Conservation (phyloP, 2,888 invertebrate genomes). For the Rhagophthalmus giganteus region DNA sequence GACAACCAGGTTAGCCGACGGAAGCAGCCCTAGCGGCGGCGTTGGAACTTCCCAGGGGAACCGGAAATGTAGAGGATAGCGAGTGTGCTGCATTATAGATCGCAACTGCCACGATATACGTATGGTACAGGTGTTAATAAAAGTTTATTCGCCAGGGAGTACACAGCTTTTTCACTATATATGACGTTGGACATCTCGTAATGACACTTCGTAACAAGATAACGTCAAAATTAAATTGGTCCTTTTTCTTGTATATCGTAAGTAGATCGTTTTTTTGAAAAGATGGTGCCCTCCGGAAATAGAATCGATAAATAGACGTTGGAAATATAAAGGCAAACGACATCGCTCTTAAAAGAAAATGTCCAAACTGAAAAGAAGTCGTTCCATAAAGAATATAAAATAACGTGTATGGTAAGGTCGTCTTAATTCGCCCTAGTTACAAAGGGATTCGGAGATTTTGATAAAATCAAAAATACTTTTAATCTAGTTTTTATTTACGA, state of each 20-base stretch:
- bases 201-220: slow-evolving; percentile 5
- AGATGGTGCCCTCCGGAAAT: no score
- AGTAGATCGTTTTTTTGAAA: background rate
- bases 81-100: slow-evolving; percentile 33
- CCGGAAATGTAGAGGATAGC: slow-evolving; percentile 23
- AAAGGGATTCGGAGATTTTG: no score
- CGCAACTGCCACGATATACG: slow-evolving; percentile 18
- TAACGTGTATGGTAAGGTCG: no score
- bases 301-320: no score
- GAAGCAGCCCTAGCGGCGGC: slow-evolving; percentile 37
- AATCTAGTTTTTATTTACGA: no score
- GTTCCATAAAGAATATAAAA: no score
- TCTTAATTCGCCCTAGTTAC: no score
- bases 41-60: slow-evolving; percentile 33
- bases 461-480: no score
- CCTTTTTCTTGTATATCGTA: background rate
- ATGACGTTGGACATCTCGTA: no score
- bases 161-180: slow-evolving; percentile 7
- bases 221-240: slow-evolving; percentile 6
- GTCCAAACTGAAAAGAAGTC: no score
- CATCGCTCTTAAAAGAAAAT: no score
- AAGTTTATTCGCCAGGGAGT: slow-evolving; percentile 5
- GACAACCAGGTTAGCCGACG: slow-evolving; percentile 43
- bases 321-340: no score
- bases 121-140: slow-evolving; percentile 20